phyloP scores from a whole-genome alignment of 2,888 invertebrate genomes.

The Loripinus fragilis region DNA sequence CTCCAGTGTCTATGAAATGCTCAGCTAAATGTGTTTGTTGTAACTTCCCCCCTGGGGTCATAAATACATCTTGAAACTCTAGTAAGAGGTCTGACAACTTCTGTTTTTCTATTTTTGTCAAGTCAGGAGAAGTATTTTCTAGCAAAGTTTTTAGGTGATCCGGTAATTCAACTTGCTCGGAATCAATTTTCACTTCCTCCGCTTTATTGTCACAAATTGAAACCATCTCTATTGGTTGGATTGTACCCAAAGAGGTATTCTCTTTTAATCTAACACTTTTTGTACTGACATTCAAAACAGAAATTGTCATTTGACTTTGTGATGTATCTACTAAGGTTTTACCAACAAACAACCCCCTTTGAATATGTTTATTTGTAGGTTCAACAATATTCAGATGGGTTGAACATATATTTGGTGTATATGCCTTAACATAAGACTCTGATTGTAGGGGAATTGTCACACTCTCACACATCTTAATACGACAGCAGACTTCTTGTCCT shows the following conservation, averaged over 20 bases:
- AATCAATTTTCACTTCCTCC: no score
- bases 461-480: neutral
- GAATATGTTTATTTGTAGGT: neutral
- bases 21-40: neutral
- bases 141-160: neutral
- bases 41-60: neutral
- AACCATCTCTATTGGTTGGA: no score
- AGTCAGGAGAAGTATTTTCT: neutral
- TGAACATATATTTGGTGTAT: neutral
- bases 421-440: neutral
- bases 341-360: neutral
- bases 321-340: conserved; percentile 7
- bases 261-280: neutral
- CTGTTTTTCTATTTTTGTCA: neutral
- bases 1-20: neutral
- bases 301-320: neutral
- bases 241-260: neutral
- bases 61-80: neutral
- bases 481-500: neutral
- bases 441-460: neutral
- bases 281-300: neutral
- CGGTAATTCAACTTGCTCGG: neutral
- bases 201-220: no score
- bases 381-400: neutral
- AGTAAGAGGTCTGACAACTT: neutral